Evolutionary conservation across 2,797 vertebrate species (phyloP).

Genomic region (Heliangelus exortis): DNA sequence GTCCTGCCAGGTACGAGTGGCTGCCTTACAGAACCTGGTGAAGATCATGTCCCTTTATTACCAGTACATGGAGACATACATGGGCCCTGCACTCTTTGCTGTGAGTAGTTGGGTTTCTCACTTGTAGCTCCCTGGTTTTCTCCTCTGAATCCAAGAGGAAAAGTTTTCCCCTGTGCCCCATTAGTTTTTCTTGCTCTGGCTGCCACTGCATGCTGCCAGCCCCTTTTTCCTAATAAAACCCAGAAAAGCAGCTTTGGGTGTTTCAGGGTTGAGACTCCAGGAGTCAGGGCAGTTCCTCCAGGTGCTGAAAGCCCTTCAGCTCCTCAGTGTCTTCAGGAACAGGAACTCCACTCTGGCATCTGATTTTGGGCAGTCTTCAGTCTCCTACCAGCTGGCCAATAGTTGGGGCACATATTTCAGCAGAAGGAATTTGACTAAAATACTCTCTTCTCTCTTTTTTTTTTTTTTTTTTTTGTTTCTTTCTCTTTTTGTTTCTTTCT

Average conservation of each 20-base stretch:
- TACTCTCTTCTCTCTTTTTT: not conserved
- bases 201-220: not conserved
- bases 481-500: too few relatives aligned
- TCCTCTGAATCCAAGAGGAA: not conserved
- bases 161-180: rapidly evolving
- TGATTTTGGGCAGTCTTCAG: not conserved
- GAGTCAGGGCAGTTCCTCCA: not conserved
- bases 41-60: conserved; percentile 99
- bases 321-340: not conserved
- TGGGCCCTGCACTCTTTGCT: conserved; percentile 97
- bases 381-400: rapidly evolving
- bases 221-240: not conserved
- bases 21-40: conserved; percentile 96
- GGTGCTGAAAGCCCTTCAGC: not conserved
- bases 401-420: rapidly evolving
- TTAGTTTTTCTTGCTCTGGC: not conserved
- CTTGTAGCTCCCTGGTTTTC: rapidly evolving
- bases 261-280: not conserved
- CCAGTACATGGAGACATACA: conserved; percentile 99
- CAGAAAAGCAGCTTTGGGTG: rapidly evolving
- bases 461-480: not conserved
- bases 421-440: not conserved
- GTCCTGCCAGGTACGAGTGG: conserved; percentile 89
- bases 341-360: not conserved
- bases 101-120: conserved; percentile 77